Evolutionary conservation across 2,888 invertebrate genomes (phyloP), one percentile per base, ranked within the genome.

Genomic region (Dyspetes luteomarginatus): DNA sequence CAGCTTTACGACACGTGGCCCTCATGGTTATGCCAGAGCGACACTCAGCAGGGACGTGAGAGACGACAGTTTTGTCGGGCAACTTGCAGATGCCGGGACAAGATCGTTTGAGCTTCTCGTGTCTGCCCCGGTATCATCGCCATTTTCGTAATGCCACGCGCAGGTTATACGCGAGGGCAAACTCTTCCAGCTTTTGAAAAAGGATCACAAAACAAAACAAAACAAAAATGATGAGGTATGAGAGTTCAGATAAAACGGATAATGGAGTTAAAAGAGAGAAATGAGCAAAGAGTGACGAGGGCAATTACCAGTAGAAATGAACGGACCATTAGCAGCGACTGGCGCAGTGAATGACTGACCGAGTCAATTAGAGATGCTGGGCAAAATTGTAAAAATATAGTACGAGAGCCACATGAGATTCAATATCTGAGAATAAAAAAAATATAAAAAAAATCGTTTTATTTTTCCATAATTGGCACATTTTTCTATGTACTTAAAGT

Each of bases 31-130:
- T 95, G 95, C 87, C 91, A 93, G 60, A 93, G 93, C 62, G 90
- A 92, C 55, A 93, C 94, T 3, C 89, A 92, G 15, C 93, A 94
- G 81, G 95, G 95, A 41, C 93, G 93, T 4, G 92, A 94, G 64
- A 90, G 94, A 73, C 89, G 93, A 58, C 91, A 92, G 80, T 93
- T 93, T 86, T 97, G 97, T 90, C 94, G 94, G 80, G 97, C 97
- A 0, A 96, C 96, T 3, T 97, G 97, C 90, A 92, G 92, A 64
- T 97, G 97, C 89, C 93, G 93, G 62, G 92, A 92, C 84, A 94
- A 94, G 90, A 94, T 94, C 86, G 86, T 86, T 45, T 86, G 84
- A 85, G 62, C 69, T 73, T 55, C 28, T 64, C 28, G 64, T 52
- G 56, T 87, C 79, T 82, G 72, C 76, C n/a, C 50, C 24, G 69